Evolutionary conservation across 2,113 vertebrate genomes (phyloP).

Genomic region (Alces alces): DNA sequence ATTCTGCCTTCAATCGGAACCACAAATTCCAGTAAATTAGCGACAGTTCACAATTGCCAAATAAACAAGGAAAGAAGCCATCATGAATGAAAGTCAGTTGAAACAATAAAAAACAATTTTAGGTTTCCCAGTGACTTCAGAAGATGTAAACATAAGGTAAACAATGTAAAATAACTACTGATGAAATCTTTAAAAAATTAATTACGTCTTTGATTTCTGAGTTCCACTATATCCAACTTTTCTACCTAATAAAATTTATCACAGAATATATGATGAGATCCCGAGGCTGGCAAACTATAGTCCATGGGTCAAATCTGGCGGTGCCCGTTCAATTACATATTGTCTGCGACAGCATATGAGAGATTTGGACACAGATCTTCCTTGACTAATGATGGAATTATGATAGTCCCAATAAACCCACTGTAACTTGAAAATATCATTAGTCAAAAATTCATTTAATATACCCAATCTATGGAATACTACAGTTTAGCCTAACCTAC

Average conservation of each 20-base stretch:
- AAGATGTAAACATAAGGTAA: neutral
- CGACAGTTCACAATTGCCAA: neutral
- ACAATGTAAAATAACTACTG: neutral
- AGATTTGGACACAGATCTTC: neutral
- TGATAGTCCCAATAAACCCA: neutral
- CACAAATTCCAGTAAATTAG: neutral
- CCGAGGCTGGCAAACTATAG: neutral
- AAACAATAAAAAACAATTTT: neutral
- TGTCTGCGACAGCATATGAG: neutral
- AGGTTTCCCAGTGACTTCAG: neutral
- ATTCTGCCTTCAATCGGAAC: neutral
- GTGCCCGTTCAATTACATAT: neutral
- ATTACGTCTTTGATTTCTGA: neutral
- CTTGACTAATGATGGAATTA: neutral
- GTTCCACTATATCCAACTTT: neutral
- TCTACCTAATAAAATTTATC: neutral
- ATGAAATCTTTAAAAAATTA: neutral
- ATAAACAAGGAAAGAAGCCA: neutral
- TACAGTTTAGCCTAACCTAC: neutral
- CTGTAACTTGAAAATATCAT: neutral
- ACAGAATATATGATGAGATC: neutral
- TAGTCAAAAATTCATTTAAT: neutral
- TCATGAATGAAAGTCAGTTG: neutral
- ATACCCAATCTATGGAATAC: neutral
- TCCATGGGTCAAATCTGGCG: neutral